A percentile compares a stretch with the other conserved stretches of the same genome.
phyloP scores from a whole-genome alignment of 1,140 invertebrate genomes.

The Ditylenchus dipsaci region DNA sequence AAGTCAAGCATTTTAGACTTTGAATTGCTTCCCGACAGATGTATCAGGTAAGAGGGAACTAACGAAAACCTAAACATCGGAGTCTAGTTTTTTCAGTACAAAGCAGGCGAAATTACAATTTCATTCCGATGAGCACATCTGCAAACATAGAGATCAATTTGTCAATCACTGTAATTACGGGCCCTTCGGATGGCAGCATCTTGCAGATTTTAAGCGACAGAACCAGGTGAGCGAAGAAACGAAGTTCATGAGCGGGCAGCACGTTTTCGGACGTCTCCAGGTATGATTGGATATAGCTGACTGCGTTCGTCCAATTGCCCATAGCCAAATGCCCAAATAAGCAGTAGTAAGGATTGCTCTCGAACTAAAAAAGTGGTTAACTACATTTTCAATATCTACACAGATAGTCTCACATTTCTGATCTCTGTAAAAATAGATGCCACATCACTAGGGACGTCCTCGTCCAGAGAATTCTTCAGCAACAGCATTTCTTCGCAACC shows the following conservation, averaged over 20 bases:
- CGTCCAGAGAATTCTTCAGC: constrained; percentile 24
- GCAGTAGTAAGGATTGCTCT: constrained; percentile 14
- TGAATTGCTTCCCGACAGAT: constrained; percentile 18
- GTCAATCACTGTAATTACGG: constrained; percentile 1
- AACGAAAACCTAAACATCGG: neutral
- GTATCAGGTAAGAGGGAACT: constrained; percentile 31
- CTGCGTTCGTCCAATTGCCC: constrained; percentile 18
- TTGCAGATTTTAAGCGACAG: constrained; percentile 23
- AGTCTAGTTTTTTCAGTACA: too few species aligned
- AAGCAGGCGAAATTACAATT: neutral
- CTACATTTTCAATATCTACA: neutral
- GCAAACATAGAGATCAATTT: constrained; percentile 15
- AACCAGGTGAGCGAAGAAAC: constrained; percentile 36
- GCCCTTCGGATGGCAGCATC: neutral
- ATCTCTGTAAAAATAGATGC: constrained; percentile 9
- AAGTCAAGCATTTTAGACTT: constrained; percentile 28
- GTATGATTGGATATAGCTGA: constrained; percentile 11
- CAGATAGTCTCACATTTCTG: neutral
- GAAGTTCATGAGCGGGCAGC: constrained; percentile 27
- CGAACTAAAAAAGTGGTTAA: constrained; percentile 14
- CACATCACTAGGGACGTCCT: constrained; percentile 14
- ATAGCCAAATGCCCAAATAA: constrained; percentile 24
- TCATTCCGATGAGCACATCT: constrained; percentile 17
- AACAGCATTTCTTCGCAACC: neutral
- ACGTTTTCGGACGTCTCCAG: constrained; percentile 7